phyloP scores from a whole-genome alignment of 2,797 vertebrate genomes.

The Acrossocheilus fasciatus region DNA sequence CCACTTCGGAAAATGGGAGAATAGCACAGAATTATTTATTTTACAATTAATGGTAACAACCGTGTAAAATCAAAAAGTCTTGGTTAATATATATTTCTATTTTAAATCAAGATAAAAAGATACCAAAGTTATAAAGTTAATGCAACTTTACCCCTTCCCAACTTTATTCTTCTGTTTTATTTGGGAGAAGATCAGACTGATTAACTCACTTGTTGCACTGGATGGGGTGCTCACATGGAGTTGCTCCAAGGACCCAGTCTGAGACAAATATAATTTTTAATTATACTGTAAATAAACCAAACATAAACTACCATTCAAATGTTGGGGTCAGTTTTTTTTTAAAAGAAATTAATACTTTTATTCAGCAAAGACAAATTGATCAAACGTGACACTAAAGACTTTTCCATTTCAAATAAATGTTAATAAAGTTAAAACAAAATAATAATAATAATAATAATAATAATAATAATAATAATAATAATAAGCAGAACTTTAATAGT shows the following conservation, averaged over 20 bases:
- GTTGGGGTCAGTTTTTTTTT: not conserved
- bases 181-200: not conserved
- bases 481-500: not conserved
- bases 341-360: not conserved
- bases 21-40: slow-evolving; percentile 18
- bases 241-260: slow-evolving; percentile 89
- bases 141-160: not conserved
- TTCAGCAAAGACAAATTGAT: not conserved
- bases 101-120: not conserved
- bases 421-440: no score
- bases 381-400: not conserved
- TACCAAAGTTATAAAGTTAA: not conserved
- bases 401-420: not conserved
- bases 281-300: not conserved
- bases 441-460: not conserved
- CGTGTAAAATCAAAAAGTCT: not conserved
- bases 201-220: slow-evolving; percentile 82
- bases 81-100: not conserved
- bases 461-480: not conserved
- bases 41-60: not conserved
- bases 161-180: not conserved
- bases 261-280: slow-evolving; percentile 47
- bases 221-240: slow-evolving; percentile 83
- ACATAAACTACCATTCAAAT: not conserved
- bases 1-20: slow-evolving; percentile 70